These are phyloP conservation scores for human DNA, from an alignment of 2,113 vertebrate species.

Conservation along the genomic window DNA sequence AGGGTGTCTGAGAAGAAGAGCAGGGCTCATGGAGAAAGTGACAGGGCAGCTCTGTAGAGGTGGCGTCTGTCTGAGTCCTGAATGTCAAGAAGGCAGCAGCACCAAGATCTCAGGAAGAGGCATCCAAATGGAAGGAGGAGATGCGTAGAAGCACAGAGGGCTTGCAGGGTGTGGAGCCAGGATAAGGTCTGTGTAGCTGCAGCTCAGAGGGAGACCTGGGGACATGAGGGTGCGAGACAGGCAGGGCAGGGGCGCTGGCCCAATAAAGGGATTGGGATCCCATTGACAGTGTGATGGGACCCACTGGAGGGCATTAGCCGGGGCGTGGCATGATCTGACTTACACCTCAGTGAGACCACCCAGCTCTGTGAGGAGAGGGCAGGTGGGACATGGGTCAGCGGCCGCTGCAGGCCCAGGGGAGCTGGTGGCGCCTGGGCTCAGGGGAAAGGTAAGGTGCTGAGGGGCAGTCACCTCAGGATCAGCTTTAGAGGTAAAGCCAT, in stretches of 20 bases:
- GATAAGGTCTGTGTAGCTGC: too few relatives aligned
- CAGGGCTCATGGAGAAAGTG: background rate
- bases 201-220: background rate
- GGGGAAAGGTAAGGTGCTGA: too few relatives aligned
- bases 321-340: accelerated
- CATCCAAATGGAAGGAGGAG: background rate
- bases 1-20: background rate
- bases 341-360: accelerated
- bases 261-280: accelerated
- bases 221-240: accelerated
- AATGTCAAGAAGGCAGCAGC: background rate
- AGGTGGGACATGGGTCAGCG: accelerated
- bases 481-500: background rate
- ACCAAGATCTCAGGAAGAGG: background rate
- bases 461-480: accelerated
- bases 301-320: accelerated
- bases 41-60: background rate
- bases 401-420: background rate
- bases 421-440: background rate
- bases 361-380: background rate
- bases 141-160: accelerated
- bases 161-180: too few relatives aligned
- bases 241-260: background rate
- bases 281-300: background rate
- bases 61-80: background rate